Conservation (phyloP, 2,113 vertebrate species). For the Columba janthina region DNA sequence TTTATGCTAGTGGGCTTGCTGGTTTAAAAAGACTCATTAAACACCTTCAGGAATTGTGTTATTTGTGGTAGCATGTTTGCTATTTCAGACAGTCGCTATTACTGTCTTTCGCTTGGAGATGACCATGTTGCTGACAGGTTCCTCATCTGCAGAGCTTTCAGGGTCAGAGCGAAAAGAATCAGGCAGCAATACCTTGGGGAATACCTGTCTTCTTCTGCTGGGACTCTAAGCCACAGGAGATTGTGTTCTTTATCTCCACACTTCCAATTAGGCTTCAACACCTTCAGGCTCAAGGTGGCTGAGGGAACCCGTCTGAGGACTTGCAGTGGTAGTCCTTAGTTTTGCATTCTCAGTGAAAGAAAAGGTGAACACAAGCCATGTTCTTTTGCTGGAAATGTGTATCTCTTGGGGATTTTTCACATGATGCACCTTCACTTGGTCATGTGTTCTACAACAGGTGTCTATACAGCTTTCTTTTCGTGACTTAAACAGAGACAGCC, state of each 20-base stretch:
- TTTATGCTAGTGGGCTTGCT: not conserved
- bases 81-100: not conserved
- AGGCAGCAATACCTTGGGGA: not conserved
- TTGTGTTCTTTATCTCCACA: not conserved
- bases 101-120: not conserved
- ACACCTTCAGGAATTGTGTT: not conserved
- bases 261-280: not conserved
- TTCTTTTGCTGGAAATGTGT: not conserved
- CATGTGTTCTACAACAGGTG: not conserved
- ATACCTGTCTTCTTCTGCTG: not conserved
- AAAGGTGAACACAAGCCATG: not conserved
- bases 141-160: not conserved
- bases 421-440: not conserved
- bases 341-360: not conserved
- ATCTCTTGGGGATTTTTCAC: not conserved
- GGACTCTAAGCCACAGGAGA: not conserved
- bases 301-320: not conserved
- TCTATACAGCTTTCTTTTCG: not conserved
- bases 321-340: not conserved
- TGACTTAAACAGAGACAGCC: not conserved
- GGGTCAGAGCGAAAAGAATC: not conserved
- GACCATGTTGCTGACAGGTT: not conserved
- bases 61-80: not conserved
- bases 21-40: not conserved
- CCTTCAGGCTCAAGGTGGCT: not conserved